These are phyloP conservation scores for Falcunculus frontatus DNA, from an alignment of 2,113 vertebrate genomes.

Conservation along the genomic window DNA sequence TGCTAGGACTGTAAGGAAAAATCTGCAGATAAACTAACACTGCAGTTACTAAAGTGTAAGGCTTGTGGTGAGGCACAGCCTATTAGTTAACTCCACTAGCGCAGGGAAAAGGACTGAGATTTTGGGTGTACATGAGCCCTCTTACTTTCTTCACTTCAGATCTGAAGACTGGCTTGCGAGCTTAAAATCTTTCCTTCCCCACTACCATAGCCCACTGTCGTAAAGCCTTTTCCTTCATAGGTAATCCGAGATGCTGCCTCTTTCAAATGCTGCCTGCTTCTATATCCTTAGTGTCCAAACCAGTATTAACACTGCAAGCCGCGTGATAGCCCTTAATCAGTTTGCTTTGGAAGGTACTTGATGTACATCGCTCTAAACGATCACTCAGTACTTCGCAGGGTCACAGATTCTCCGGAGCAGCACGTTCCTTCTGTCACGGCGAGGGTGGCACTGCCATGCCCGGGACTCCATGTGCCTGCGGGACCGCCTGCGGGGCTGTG, in stretches of 20 bases:
- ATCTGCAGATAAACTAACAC: not conserved
- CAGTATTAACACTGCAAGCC: not conserved
- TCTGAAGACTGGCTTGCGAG: not conserved
- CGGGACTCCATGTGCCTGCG: not conserved
- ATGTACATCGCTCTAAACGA: not conserved
- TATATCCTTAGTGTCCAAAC: rapidly evolving
- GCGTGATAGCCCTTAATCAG: too few species aligned
- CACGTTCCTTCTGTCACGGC: not conserved
- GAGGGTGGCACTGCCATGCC: not conserved
- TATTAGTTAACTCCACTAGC: not conserved
- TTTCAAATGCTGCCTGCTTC: not conserved
- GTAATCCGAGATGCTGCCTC: not conserved
- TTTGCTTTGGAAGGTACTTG: not conserved
- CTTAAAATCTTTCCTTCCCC: not conserved
- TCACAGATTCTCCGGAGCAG: not conserved
- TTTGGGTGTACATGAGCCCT: not conserved
- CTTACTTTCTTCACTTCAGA: not conserved
- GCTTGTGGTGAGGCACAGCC: not conserved
- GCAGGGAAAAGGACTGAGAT: not conserved
- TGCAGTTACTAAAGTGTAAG: not conserved
- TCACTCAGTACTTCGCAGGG: not conserved
- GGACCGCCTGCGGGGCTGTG: not conserved
- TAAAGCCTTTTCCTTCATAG: not conserved
- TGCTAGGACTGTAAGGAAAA: not conserved
- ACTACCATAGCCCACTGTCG: rapidly evolving